A percentile compares a stretch with the other conserved stretches of the same genome.
These are phyloP conservation scores for Philhelius pedissequus DNA, from an alignment of 2,888 invertebrate genomes.

Conservation along the genomic window DNA sequence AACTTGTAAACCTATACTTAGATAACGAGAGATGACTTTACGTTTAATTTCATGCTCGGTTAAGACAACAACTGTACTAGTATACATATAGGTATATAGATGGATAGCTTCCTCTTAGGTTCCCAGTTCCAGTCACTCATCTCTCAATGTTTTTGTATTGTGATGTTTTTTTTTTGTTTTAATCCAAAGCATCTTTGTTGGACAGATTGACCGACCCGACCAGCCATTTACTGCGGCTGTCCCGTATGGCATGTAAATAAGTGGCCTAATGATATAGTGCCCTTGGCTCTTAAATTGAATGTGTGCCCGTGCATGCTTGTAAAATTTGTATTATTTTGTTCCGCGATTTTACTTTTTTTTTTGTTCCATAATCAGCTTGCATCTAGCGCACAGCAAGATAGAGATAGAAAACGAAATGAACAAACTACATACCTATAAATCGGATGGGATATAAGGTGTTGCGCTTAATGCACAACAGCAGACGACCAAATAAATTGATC, in stretches of 20 bases:
- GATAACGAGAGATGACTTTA: conserved; percentile 1
- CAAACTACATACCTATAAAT: not conserved
- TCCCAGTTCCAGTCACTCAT: conserved; percentile 5
- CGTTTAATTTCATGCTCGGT: conserved; percentile 21
- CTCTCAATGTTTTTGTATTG: not conserved
- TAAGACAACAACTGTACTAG: not conserved
- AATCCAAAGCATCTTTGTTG: conserved; percentile 59
- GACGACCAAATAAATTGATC: no score
- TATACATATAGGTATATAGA: not conserved
- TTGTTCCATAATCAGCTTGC: conserved; percentile 41
- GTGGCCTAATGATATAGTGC: conserved; percentile 68
- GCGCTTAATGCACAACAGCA: no score
- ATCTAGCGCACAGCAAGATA: conserved; percentile 23
- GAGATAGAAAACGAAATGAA: conserved; percentile 34
- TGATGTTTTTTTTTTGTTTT: conserved; percentile 33
- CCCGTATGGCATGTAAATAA: conserved; percentile 53
- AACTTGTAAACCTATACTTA: not conserved
- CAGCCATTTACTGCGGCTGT: conserved; percentile 47
- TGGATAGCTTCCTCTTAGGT: conserved; percentile 18
- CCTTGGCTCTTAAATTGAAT: conserved; percentile 64
- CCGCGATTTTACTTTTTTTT: conserved; percentile 32
- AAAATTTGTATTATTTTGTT: conserved; percentile 25
- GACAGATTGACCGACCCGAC: conserved; percentile 49
- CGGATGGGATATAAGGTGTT: not conserved
- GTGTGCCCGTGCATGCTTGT: conserved; percentile 27